phyloP scores from a whole-genome alignment of 1,140 invertebrate species.

The Neuroterus valhalla region DNA sequence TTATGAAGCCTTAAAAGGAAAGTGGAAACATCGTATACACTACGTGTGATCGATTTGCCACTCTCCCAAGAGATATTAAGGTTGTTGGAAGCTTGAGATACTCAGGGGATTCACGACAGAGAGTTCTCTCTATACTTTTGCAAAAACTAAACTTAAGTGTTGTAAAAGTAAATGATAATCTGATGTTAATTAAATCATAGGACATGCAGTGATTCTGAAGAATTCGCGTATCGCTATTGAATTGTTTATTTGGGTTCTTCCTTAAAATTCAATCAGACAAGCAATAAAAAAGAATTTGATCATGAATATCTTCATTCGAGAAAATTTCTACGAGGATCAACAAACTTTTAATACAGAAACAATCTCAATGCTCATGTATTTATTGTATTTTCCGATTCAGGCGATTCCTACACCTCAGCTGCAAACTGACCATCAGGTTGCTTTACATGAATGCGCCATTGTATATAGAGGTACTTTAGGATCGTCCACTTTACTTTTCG shows the following conservation, averaged over 20 bases:
- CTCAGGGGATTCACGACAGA: constrained; percentile 8
- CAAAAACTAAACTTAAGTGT: not conserved
- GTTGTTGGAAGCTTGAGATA: constrained; percentile 5
- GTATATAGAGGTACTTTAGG: constrained; percentile 8
- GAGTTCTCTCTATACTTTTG: not conserved
- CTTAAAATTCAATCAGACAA: too few species aligned
- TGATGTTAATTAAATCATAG: constrained; percentile 5
- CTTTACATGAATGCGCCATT: not conserved
- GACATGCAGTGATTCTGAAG: not conserved
- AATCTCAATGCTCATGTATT: not conserved
- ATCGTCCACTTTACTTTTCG: constrained; percentile 55
- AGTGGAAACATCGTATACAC: constrained; percentile 22
- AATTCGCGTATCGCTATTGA: not conserved
- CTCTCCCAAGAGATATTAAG: constrained; percentile 25
- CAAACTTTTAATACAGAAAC: too few species aligned
- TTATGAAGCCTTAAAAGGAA: constrained; percentile 12
- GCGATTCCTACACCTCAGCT: constrained; percentile 6
- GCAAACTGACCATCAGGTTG: not conserved
- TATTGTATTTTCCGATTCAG: constrained; percentile 2
- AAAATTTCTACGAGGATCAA: too few species aligned
- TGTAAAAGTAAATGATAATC: constrained; percentile 12
- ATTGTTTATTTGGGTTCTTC: too few species aligned
- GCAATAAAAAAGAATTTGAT: too few species aligned
- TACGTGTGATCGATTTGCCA: constrained; percentile 28
- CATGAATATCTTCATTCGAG: too few species aligned